Percentiles rank a stretch among this genome's conserved stretches.
Evolutionary conservation across 1,140 invertebrate genomes (phyloP).

Genomic region (Pissodes strobi): DNA sequence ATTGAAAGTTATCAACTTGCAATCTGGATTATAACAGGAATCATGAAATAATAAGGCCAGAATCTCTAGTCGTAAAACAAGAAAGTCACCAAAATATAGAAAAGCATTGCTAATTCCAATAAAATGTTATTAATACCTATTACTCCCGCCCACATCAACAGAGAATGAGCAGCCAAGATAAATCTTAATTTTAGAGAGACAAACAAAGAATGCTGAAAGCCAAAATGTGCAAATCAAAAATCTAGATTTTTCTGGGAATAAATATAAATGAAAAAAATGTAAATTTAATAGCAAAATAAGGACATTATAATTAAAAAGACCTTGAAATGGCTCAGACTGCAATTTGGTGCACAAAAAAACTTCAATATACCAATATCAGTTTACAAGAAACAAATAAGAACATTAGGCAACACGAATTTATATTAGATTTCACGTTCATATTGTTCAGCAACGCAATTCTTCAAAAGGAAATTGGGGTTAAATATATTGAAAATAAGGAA

Average conservation of each 20-base stretch:
- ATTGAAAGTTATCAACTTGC: too few relatives aligned
- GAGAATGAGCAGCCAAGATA: background rate
- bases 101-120: background rate
- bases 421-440: too few relatives aligned
- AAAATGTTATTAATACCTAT: slow-evolving; percentile 1
- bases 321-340: background rate
- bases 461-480: background rate
- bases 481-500: background rate
- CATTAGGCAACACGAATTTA: too few relatives aligned
- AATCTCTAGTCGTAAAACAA: too few relatives aligned
- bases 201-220: background rate
- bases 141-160: background rate
- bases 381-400: too few relatives aligned
- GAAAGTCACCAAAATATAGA: too few relatives aligned
- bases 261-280: background rate
- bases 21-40: too few relatives aligned
- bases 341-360: background rate
- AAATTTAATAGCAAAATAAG: background rate
- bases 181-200: background rate
- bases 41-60: too few relatives aligned
- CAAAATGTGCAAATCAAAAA: background rate
- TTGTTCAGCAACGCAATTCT: too few relatives aligned
- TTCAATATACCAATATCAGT: background rate
- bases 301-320: slow-evolving; percentile 10
- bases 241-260: background rate